phyloP scores from a whole-genome alignment of 2,113 vertebrate genomes.

The Psophia crepitans region DNA sequence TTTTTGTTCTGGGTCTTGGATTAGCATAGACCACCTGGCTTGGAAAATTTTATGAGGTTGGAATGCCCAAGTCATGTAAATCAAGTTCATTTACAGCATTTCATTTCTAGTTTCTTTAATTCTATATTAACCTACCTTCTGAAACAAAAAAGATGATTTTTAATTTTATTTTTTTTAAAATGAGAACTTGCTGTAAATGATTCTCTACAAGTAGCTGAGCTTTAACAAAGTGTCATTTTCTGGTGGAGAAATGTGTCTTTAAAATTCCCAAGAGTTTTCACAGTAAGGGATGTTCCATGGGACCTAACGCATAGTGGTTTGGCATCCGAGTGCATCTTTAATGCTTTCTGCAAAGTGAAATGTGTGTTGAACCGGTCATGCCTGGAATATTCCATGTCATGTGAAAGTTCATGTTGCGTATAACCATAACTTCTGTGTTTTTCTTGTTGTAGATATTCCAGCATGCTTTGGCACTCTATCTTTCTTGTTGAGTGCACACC shows the following conservation, averaged over 20 bases:
- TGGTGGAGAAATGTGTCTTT: not conserved
- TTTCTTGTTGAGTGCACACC: not conserved
- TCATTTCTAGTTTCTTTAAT: not conserved
- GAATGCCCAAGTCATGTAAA: not conserved
- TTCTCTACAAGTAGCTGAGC: not conserved
- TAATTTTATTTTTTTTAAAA: not conserved
- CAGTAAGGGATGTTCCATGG: not conserved
- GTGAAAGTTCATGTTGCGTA: not conserved
- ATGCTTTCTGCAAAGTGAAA: not conserved
- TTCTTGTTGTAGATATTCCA: not conserved
- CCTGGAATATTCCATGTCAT: not conserved
- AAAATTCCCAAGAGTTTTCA: not conserved
- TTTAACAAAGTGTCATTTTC: not conserved
- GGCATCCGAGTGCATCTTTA: not conserved
- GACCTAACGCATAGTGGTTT: not conserved
- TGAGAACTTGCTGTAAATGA: not conserved
- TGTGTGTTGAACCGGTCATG: fast-evolving
- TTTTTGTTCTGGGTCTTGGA: not conserved
- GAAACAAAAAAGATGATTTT: not conserved
- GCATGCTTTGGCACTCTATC: not conserved
- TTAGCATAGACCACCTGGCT: not conserved
- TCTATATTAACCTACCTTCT: not conserved
- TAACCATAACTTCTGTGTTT: not conserved
- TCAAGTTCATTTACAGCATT: not conserved
- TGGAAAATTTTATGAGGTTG: not conserved